Evolutionary conservation across 2,113 vertebrate species (phyloP).

Genomic region (Felis catus): DNA sequence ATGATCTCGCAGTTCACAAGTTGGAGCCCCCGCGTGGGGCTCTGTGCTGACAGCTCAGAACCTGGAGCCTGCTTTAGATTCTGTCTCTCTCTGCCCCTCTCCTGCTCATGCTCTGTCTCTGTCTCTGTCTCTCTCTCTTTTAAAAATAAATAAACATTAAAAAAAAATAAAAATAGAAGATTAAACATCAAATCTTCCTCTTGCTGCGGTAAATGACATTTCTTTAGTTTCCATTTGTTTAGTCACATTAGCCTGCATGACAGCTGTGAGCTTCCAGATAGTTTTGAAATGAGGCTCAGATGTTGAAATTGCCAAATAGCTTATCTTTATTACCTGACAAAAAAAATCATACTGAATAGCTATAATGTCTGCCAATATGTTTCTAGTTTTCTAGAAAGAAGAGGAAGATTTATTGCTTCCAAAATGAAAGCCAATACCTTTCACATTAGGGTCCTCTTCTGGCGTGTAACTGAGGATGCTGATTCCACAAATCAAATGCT

Average conservation of each 20-base stretch:
- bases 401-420: background rate
- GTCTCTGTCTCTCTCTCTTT: no score
- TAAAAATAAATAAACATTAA: no score
- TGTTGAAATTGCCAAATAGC: conserved; percentile 8
- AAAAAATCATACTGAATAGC: conserved; percentile 26
- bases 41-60: no score
- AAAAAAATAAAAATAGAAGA: background rate
- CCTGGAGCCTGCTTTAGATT: no score
- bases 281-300: conserved; percentile 23
- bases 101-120: no score
- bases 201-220: background rate
- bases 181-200: background rate
- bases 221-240: background rate
- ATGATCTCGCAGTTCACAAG: no score
- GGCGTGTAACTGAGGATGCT: background rate
- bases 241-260: background rate
- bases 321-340: conserved; percentile 13
- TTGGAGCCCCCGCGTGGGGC: no score
- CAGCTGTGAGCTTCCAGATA: background rate
- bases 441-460: background rate
- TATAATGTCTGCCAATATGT: background rate
- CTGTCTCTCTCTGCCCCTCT: no score
- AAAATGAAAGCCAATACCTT: background rate
- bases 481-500: background rate
- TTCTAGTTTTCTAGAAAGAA: background rate